Base-by-base conservation (phyloP, 2,888 invertebrate species). In the Drosophila greeni region DNA sequence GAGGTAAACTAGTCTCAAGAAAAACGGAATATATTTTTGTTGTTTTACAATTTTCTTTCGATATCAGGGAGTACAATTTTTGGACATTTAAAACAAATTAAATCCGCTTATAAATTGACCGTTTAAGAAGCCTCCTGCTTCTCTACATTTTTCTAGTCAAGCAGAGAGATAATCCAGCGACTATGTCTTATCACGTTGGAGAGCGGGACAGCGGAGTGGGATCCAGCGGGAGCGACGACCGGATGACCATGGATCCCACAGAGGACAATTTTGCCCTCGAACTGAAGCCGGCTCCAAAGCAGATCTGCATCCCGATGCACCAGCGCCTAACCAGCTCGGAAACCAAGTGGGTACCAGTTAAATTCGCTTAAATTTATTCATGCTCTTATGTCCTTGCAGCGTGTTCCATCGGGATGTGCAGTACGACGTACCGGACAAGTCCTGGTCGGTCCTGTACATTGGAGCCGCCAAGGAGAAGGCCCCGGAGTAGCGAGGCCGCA, bases 371-470 rank as follows among this genome's bases (percentile, higher is more conserved):
- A 11, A 36, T 45, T 31, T 8, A n/a, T 26, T 23, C 3, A 3
- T 11, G n/a, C 1, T 11, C 6, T 12, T 26, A 0, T 26, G 14
- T 37, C 2, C 16, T 9, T 9, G 1, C 1, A 72, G 71, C 34
- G 20, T 72, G 1, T 34, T 14, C n/a, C 40, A 55, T 18, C 40
- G 55, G 1, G 43, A 39, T 7, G 14, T 20, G 9, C 40, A 59
- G 3, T 49, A 40, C 33, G 82, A 73, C 8, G 62, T 82, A n/a
- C 82, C 75, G n/a, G 81, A 81, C 55, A 84, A 81, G 31, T 79
- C 81, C 14, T 84, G 77, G 73, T 81, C 81, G 14, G 81, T 81
- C 1, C 48, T 81, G 9, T 81, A 82, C 37, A 42, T 84, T 7
- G 80, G 84, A 7, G n/a, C 55, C 26, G 61, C 51, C 34, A 78